Base-by-base conservation (phyloP, 2,797 vertebrate genomes). In the Pagetopsis macropterus region DNA sequence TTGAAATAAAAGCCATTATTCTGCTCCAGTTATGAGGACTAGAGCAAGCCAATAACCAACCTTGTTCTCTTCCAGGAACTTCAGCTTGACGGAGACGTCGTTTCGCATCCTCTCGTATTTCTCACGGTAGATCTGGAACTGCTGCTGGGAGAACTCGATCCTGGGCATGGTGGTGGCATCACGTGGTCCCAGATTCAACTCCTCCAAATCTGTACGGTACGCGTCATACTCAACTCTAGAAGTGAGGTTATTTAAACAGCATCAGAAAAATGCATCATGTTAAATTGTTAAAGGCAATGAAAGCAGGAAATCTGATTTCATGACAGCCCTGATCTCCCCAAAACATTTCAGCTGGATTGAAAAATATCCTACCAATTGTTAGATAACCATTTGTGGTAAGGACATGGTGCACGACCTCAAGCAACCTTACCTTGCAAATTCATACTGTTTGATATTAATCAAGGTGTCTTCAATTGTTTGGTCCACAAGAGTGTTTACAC, bases 11-110 rank as follows among this genome's bases (percentile, higher is more conserved):
- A 49, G 40, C 0, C 12, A 46, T 21, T 44, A 5, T 0, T 15
- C 27, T 8, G 23, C 1, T 0, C 0, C 7, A 12, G 50, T 46
- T 9, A 33, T 33, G 14, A 10, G 33, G 17, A 65, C 60, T 9
- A 70, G 45, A 56, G 10, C 23, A 0, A 60, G 40, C 5, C 1
- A 27, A 12, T 4, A 5, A 15, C 76, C 84, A 85, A 98, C 98
- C 97, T 99, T 99, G 91, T 99, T 99, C 94, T 99, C 98, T 85
- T 99, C 97, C 82, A 99, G 93, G 91, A 99, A 99, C 87, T 97
- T 99, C 78, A 99, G 93, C 88, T 99, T 99, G 87, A 99, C 73
- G 0, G 97, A 96, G 61, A 99, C 96, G 40, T 98, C 96, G 17
- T 92, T 97, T 65, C 98, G 94, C 96, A 99, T 98, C 92, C 94